Evolutionary conservation across 2,888 invertebrate genomes (phyloP), one percentile per base, ranked within the genome.

Genomic region (Mythimna lalbum): DNA sequence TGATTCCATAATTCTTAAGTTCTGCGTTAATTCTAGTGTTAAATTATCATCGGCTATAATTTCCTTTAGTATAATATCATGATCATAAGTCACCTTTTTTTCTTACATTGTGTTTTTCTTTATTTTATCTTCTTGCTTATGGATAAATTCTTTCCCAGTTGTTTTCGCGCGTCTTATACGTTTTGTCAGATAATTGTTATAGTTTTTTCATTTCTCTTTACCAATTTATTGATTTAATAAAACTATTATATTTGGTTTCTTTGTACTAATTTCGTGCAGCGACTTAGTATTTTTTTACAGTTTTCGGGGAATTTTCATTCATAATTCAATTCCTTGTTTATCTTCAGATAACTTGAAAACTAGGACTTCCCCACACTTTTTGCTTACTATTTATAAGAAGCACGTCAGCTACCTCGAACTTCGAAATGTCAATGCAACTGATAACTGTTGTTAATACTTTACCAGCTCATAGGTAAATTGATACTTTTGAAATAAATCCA

Each of bases 31-130:
- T 62, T 65, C 12, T 14, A 31, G 53, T 50, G 50, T 47, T 57
- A 49, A 39, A 14, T 63, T 64, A 78, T 71, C 21, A 43, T 56
- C 49, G 36, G 36, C 21, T 61, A 62, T 66, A 21, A 64, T 82
- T 82, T 73, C 57, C 61, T 64, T 50, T n/a, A 47, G 10, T n/a
- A 64, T 53, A 39, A 62, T 43, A 62, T 43, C 19, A 19, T 52
- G 17, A 60, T 47, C 47, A 62, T 70, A 55, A 59, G 31, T 36
- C 21, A 12, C 5, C 3, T 77, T 76, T 81, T n/a, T 63, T 77
- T 81, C n/a, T 3, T 43, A 21, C 31, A 69, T 57, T 33, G 36
- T 31, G 43, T 12, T 27, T 57, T 10, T 27, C 57, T 39, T 19
- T 39, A 39, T 4, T 12, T 39, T 39, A 39, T 39, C 12, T 43